Percentiles rank a stretch among this genome's conserved stretches.
These are phyloP conservation scores for Aphelinus certus DNA, from an alignment of 1,140 invertebrate species.

Conservation along the genomic window DNA sequence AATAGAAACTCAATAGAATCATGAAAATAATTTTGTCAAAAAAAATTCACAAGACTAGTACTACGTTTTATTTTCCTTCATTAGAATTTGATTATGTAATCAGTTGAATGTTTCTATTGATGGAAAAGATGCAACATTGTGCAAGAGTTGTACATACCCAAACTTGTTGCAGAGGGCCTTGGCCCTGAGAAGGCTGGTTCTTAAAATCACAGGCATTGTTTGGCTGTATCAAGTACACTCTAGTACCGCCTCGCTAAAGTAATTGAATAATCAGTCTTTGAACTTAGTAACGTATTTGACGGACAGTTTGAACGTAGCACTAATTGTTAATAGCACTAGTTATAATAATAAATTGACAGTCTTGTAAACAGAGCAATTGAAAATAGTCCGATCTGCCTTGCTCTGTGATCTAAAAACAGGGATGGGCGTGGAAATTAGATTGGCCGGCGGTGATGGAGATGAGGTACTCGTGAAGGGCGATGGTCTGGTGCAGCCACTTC, in stretches of 20 bases:
- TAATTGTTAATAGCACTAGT: no score
- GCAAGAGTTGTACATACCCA: slow-evolving; percentile 8
- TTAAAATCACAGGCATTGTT: slow-evolving; percentile 51
- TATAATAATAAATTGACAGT: no score
- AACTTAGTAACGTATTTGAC: not conserved
- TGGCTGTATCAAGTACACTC: slow-evolving; percentile 34
- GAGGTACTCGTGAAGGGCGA: slow-evolving; percentile 85
- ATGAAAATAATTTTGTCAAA: no score
- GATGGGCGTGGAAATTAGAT: slow-evolving; percentile 66
- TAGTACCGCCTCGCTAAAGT: slow-evolving; percentile 28
- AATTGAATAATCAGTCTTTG: slow-evolving; percentile 37
- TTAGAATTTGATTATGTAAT: no score
- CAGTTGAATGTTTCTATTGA: no score
- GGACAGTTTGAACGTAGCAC: no score
- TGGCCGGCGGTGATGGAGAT: slow-evolving; percentile 80
- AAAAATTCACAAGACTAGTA: no score
- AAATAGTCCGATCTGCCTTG: not conserved
- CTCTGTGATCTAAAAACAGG: slow-evolving; percentile 46
- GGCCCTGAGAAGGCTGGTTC: slow-evolving; percentile 33
- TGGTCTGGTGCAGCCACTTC: slow-evolving; percentile 92
- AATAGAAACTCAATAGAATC: no score
- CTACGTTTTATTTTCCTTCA: no score
- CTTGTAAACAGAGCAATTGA: no score
- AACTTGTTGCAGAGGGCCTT: slow-evolving; percentile 24
- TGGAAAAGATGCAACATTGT: no score